phyloP scores from a whole-genome alignment of 2,888 invertebrate species.

The Heteropelma amictum region DNA sequence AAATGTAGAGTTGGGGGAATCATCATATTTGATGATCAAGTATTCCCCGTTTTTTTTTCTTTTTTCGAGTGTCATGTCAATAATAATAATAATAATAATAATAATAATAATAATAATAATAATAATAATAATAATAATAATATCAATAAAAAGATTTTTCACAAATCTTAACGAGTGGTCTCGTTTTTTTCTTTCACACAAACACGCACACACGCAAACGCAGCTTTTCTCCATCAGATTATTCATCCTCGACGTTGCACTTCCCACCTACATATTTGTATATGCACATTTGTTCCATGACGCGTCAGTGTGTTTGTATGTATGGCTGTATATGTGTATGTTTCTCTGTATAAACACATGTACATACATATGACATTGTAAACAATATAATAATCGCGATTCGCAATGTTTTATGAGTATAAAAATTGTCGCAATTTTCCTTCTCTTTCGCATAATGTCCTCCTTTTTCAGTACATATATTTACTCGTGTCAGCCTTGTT shows the following conservation, averaged over 20 bases:
- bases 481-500: slow-evolving; percentile 67
- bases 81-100: no score
- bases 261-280: slow-evolving; percentile 28
- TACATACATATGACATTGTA: slow-evolving; percentile 59
- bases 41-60: neutral
- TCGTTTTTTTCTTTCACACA: slow-evolving; percentile 9
- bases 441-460: slow-evolving; percentile 51
- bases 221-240: neutral
- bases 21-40: neutral
- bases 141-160: slow-evolving; percentile 19
- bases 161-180: slow-evolving; percentile 23
- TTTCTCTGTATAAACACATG: slow-evolving; percentile 45
- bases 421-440: slow-evolving; percentile 72
- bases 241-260: slow-evolving; percentile 45
- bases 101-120: no score
- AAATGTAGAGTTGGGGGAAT: no score
- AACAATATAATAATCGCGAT: slow-evolving; percentile 67
- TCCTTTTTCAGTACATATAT: slow-evolving; percentile 62
- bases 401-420: slow-evolving; percentile 70
- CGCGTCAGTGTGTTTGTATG: neutral
- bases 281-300: slow-evolving; percentile 1
- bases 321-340: slow-evolving; percentile 12
- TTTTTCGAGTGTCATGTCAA: neutral
- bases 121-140: slow-evolving; percentile 13
- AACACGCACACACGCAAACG: neutral